Evolutionary conservation across 2,888 invertebrate genomes (phyloP).

Genomic region (Coronaproctus castanopsis): DNA sequence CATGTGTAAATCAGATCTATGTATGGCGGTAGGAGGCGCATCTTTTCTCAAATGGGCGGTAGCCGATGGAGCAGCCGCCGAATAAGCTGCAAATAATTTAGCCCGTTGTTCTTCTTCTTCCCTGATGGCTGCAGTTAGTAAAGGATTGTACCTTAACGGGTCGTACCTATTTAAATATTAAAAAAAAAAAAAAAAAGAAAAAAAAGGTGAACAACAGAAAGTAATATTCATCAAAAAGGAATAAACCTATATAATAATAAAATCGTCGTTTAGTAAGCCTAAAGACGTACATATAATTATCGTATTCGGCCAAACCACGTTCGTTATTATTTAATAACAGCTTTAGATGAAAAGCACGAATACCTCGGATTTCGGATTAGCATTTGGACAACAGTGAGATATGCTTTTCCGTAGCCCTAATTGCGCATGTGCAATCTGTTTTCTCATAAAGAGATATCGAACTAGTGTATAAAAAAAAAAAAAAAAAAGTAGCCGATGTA

Average conservation of each 20-base stretch:
- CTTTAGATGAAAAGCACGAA: too few species aligned
- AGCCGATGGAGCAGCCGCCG: conserved; percentile 27
- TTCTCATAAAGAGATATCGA: too few species aligned
- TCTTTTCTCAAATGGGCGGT: conserved; percentile 36
- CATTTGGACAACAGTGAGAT: too few species aligned
- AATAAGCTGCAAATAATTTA: conserved; percentile 52
- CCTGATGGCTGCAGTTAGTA: conserved; percentile 55
- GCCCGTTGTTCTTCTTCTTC: conserved; percentile 50
- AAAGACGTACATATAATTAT: too few species aligned
- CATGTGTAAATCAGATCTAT: conserved; percentile 29
- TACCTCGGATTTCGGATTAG: too few species aligned
- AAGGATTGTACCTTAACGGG: conserved; percentile 53
- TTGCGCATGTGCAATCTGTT: too few species aligned
- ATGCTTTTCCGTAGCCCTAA: too few species aligned
- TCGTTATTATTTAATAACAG: too few species aligned
- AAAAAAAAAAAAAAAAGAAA: neutral
- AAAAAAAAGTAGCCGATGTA: too few species aligned
- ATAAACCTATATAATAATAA: neutral
- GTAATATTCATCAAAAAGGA: neutral
- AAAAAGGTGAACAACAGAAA: neutral
- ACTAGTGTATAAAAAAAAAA: too few species aligned
- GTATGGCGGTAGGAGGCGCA: conserved; percentile 29
- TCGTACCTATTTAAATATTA: conserved; percentile 31
- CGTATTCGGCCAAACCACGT: too few species aligned
- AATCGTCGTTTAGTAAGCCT: neutral